These are phyloP conservation scores for Mormyrus hasselquistii DNA, from an alignment of 2,797 vertebrate genomes.

Conservation along the genomic window DNA sequence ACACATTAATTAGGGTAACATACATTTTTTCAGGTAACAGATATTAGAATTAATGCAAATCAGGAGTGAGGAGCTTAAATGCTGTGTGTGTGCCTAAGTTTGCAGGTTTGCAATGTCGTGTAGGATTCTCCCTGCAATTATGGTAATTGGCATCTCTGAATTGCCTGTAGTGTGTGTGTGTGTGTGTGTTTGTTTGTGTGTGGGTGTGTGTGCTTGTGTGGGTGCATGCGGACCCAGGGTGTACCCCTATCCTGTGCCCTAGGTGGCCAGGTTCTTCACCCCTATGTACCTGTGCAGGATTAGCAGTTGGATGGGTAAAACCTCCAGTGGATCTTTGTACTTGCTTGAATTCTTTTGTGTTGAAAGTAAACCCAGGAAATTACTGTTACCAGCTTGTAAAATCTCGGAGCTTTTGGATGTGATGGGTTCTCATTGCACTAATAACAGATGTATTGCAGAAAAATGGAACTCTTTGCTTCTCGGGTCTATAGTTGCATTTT, in stretches of 20 bases:
- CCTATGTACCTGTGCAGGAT: neutral
- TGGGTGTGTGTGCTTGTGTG: neutral
- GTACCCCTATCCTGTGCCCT: neutral
- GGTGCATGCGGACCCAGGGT: neutral
- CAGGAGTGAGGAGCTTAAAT: neutral
- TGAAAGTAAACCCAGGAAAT: neutral
- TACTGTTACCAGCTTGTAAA: neutral
- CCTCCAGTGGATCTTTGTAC: neutral
- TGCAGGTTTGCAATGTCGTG: neutral
- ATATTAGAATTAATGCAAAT: neutral
- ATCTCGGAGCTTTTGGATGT: neutral
- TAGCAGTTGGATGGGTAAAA: neutral
- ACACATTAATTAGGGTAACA: neutral
- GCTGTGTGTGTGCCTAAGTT: neutral
- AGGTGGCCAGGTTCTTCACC: neutral
- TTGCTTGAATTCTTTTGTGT: constrained; percentile 8
- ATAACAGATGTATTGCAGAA: neutral
- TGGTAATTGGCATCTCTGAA: neutral
- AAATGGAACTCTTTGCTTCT: neutral
- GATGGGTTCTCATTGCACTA: neutral
- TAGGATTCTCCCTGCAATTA: neutral
- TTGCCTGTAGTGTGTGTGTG: neutral
- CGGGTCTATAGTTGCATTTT: neutral
- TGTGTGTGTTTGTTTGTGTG: neutral
- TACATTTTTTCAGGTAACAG: neutral